phyloP scores from a whole-genome alignment of 2,797 vertebrate species.

The Coendou prehensilis region DNA sequence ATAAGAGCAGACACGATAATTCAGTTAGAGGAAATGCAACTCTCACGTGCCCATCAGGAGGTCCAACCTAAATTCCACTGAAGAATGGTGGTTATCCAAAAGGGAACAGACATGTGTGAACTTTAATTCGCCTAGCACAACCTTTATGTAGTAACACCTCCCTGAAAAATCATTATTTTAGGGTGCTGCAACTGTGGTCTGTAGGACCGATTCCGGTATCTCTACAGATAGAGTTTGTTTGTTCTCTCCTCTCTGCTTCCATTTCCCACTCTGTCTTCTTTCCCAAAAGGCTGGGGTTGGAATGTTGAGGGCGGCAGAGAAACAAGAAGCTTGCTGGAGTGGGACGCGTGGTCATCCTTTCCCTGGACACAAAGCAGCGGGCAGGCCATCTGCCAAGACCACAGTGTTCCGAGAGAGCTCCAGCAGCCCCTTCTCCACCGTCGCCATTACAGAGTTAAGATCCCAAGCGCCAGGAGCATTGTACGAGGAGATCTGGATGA shows the following conservation, averaged over 20 bases:
- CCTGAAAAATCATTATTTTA: background rate
- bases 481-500: background rate
- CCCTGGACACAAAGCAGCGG: background rate
- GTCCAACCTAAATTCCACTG: background rate
- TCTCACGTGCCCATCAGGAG: background rate
- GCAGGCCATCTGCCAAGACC: background rate
- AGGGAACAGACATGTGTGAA: background rate
- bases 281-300: background rate
- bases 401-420: background rate
- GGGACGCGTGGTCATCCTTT: background rate
- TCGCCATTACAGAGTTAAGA: too few species aligned
- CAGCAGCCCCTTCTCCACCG: fast-evolving
- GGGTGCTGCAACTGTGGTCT: background rate
- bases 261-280: background rate
- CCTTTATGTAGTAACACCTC: background rate
- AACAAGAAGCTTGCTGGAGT: background rate
- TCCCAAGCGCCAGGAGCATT: background rate
- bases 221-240: background rate
- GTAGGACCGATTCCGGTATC: background rate
- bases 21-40: background rate
- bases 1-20: background rate
- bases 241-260: background rate
- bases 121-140: background rate
- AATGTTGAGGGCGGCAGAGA: background rate
- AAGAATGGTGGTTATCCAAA: background rate